Percentiles rank a stretch among this genome's conserved stretches.
These are phyloP conservation scores for Pseudobourletiella spinata DNA, from an alignment of 1,140 invertebrate species.

Conservation along the genomic window DNA sequence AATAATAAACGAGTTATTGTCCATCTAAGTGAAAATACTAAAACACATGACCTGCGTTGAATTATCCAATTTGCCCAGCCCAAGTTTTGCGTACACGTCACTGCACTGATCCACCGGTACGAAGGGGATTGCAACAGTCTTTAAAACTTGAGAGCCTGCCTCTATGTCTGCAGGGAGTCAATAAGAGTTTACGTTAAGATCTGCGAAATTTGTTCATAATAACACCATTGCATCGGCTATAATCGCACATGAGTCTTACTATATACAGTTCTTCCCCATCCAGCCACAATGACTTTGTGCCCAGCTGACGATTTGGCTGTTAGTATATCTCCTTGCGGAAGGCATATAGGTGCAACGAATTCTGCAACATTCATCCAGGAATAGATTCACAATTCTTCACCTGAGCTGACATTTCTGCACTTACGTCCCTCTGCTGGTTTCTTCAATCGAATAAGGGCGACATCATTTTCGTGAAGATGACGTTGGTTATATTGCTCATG, in stretches of 20 bases:
- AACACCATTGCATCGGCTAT: not conserved
- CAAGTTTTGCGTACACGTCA: not conserved
- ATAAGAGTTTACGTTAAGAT: too few species aligned
- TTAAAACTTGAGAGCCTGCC: not conserved
- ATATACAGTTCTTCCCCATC: not conserved
- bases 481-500: slow-evolving; percentile 6
- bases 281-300: not conserved
- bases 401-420: slow-evolving; percentile 19
- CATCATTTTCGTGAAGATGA: slow-evolving; percentile 27
- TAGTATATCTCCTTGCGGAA: not conserved
- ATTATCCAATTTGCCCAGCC: not conserved
- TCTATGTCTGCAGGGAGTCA: too few species aligned
- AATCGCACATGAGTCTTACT: too few species aligned
- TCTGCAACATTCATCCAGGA: not conserved
- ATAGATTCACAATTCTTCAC: not conserved
- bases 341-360: not conserved
- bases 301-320: not conserved
- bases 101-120: not conserved
- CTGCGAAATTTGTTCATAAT: not conserved
- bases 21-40: not conserved
- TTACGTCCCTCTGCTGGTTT: too few species aligned
- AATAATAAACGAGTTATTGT: too few species aligned
- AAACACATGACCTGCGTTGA: not conserved
- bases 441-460: slow-evolving; percentile 28
- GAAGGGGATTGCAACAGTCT: not conserved